A percentile compares a stretch with the other conserved stretches of the same genome.
phyloP scores from a whole-genome alignment of 2,797 vertebrate species.

The Acipenser transmontanus region DNA sequence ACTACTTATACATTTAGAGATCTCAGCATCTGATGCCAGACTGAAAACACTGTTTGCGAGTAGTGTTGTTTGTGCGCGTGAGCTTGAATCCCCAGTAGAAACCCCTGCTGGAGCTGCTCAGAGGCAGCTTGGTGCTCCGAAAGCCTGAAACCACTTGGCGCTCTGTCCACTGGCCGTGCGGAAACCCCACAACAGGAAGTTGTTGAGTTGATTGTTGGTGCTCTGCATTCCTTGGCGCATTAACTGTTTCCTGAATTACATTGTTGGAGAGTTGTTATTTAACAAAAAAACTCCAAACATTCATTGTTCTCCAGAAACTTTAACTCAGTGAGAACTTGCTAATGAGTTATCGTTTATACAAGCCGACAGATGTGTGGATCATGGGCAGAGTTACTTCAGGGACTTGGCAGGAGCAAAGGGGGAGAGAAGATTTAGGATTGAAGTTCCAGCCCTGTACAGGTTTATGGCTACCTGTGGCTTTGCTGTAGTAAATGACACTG shows the following conservation, averaged over 20 bases:
- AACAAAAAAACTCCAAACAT: constrained; percentile 39
- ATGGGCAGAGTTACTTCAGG: not conserved
- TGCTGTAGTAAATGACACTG: constrained; percentile 19
- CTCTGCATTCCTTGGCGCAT: constrained; percentile 48
- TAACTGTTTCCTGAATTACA: constrained; percentile 54
- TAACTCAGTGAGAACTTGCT: constrained; percentile 4
- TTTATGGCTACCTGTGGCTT: constrained; percentile 13
- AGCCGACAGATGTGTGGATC: constrained; percentile 1
- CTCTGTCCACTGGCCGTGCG: not conserved
- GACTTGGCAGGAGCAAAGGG: not conserved
- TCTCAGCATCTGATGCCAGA: not conserved
- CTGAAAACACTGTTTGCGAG: not conserved
- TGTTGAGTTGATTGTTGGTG: constrained; percentile 53
- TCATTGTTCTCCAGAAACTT: constrained; percentile 63
- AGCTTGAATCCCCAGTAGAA: not conserved
- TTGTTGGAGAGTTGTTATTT: constrained; percentile 29
- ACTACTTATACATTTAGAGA: not conserved
- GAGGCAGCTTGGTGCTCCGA: not conserved
- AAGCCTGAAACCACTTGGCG: not conserved
- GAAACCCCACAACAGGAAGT: constrained; percentile 52
- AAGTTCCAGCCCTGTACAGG: constrained; percentile 13
- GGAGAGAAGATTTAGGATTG: not conserved
- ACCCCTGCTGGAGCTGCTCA: not conserved
- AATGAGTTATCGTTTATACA: not conserved
- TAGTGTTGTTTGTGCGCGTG: too few species aligned